Evolutionary conservation across 1,140 invertebrate species (phyloP).

Genomic region (Anthonomus grandis): DNA sequence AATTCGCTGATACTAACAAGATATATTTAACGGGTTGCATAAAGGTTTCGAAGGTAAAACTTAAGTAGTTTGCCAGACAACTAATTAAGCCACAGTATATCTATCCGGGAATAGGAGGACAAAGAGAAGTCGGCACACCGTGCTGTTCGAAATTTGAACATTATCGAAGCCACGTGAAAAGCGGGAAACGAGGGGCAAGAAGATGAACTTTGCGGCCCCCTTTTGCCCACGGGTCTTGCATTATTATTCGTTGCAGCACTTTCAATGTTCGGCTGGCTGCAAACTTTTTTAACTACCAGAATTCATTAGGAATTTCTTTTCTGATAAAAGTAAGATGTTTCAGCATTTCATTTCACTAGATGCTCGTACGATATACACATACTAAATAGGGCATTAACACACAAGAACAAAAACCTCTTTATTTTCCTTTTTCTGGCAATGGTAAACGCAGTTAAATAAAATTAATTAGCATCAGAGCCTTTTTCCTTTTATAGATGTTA

Average conservation of each 20-base stretch:
- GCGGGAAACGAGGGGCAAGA: slow-evolving; percentile 27
- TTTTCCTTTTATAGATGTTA: too few species aligned
- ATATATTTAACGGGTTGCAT: too few species aligned
- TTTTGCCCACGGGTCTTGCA: slow-evolving; percentile 30
- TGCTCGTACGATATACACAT: slow-evolving; percentile 43
- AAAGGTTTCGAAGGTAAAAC: too few species aligned
- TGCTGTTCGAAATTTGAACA: slow-evolving; percentile 3
- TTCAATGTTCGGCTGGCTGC: slow-evolving; percentile 40
- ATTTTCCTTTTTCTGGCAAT: background rate
- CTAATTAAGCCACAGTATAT: slow-evolving; percentile 1
- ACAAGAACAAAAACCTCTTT: slow-evolving; percentile 25
- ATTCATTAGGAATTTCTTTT: slow-evolving; percentile 49
- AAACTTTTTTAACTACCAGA: slow-evolving; percentile 50
- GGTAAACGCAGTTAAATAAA: too few species aligned
- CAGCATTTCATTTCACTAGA: slow-evolving; percentile 49
- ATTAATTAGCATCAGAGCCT: too few species aligned
- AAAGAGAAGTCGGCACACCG: background rate
- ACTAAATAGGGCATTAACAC: slow-evolving; percentile 40
- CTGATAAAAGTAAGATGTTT: slow-evolving; percentile 49
- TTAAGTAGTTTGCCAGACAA: background rate
- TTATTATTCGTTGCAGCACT: slow-evolving; percentile 47
- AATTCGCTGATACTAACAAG: too few species aligned
- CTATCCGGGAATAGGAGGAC: background rate
- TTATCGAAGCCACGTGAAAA: slow-evolving; percentile 9
- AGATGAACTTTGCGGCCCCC: slow-evolving; percentile 44